phyloP scores from a whole-genome alignment of 2,888 invertebrate species.

The Tinea semifulvella region DNA sequence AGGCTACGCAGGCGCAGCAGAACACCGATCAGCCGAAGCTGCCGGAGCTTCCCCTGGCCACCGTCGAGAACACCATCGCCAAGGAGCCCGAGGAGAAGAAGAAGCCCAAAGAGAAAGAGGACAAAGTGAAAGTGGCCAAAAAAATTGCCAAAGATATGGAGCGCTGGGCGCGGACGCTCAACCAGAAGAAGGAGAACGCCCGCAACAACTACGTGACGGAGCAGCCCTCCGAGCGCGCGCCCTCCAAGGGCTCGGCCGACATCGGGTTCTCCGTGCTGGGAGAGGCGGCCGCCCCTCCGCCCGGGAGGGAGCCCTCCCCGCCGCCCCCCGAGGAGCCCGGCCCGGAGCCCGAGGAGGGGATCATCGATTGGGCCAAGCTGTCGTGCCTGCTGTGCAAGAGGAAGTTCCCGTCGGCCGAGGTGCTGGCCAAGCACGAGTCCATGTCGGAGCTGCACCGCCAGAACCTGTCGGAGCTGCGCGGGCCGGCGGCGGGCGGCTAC shows the following conservation, averaged over 20 bases:
- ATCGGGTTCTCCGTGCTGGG: conserved; percentile 93
- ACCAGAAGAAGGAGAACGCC: conserved; percentile 89
- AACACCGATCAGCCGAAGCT: conserved; percentile 42
- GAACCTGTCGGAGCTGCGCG: conserved; percentile 69
- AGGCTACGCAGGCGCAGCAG: conserved; percentile 49
- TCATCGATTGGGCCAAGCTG: conserved; percentile 88
- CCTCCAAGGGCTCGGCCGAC: conserved; percentile 83
- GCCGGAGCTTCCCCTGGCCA: conserved; percentile 32
- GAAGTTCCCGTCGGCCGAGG: conserved; percentile 90
- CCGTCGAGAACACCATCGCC: conserved; percentile 21
- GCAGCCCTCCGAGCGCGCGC: conserved; percentile 49
- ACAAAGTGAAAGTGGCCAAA: conserved; percentile 96
- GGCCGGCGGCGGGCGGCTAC: conserved; percentile 59
- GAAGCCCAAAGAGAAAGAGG: conserved; percentile 81
- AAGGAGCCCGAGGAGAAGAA: conserved; percentile 65
- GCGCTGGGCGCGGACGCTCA: conserved; percentile 94
- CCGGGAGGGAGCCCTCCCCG: conserved; percentile 46
- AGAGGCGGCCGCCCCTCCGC: conserved; percentile 59
- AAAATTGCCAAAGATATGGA: conserved; percentile 92
- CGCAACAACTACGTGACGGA: conserved; percentile 54
- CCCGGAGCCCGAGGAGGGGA: conserved; percentile 70
- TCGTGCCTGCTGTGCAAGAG: conserved; percentile 96
- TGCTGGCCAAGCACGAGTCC: conserved; percentile 88
- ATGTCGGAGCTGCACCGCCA: conserved; percentile 95
- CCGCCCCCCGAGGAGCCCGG: conserved; percentile 56